Evolutionary conservation across 2,113 vertebrate genomes (phyloP), one percentile per base, ranked within the genome.

Genomic region (Chloropsis hardwickii): DNA sequence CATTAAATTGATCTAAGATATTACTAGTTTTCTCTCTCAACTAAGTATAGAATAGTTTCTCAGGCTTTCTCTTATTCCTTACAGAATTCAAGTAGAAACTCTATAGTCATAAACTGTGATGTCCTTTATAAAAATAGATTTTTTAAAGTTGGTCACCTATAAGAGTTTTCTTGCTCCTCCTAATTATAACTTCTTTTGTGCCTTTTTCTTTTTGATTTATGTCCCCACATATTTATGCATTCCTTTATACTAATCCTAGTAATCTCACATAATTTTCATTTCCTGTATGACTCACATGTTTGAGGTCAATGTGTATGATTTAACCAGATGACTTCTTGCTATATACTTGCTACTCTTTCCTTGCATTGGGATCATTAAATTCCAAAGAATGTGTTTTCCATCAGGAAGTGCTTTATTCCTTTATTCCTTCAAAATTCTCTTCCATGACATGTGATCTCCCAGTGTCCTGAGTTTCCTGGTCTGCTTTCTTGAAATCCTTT

Each of bases 181-280:
- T 85, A 79, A 88, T 90, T 85, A 40, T 40, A 82, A 80, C 24
- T 61, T 70, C 42, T 92, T 69, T 48, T 72, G 37, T 25, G 57
- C 14, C 70, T 81, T 94, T n/a, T 62, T 83, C 80, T 64, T 96
- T 92, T 67, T 85, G 5, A 85, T 87, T 94, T 93, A 67, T 94
- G 62, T 77, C 81, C 45, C 70, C 53, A 77, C 24, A 76, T 57
- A 94, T 66, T 91, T 90, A 76, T 2, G 20, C 66, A 85, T 91
- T 90, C 74, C 79, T 93, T 95, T 65, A 82, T n/a, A 77, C 62
- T 94, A 93, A 93, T 92, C 73, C 71, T 65, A 76, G 61, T 82
- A 94, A 97, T 76, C 70, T 76, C 79, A 85, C 25, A 66, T 80
- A 90, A 94, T 95, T 96, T 95, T 95, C 54, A 93, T 90, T 93